These are phyloP conservation scores for Neostethus bicornis DNA, from an alignment of 2,797 vertebrate species.

Conservation along the genomic window DNA sequence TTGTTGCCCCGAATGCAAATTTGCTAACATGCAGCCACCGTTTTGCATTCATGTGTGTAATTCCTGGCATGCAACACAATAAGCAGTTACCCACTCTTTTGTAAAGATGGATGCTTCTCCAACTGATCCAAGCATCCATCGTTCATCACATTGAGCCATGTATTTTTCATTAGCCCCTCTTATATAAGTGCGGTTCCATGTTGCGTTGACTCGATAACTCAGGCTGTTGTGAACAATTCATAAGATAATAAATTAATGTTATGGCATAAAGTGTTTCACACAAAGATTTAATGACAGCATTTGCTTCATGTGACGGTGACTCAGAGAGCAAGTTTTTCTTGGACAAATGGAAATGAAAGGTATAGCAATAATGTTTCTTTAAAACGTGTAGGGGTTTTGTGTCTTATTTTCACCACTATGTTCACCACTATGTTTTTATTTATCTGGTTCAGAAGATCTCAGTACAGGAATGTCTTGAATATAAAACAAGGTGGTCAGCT, in stretches of 20 bases:
- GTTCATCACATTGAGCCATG: conserved; percentile 21
- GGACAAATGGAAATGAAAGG: conserved; percentile 47
- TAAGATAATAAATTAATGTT: conserved; percentile 53
- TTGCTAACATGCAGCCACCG: conserved; percentile 7
- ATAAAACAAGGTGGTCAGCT: neutral
- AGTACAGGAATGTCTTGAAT: conserved; percentile 5
- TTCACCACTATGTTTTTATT: conserved; percentile 27
- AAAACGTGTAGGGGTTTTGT: conserved; percentile 17
- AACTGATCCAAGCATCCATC: conserved; percentile 16
- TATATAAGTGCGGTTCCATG: conserved; percentile 29
- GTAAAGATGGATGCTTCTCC: conserved; percentile 28
- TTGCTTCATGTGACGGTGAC: conserved; percentile 28
- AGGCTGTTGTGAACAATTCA: conserved; percentile 47
- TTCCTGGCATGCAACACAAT: conserved; percentile 8
- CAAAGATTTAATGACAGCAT: conserved; percentile 46
- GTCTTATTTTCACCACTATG: neutral
- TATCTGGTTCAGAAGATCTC: conserved; percentile 16
- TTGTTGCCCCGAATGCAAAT: neutral
- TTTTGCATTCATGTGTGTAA: conserved; percentile 19
- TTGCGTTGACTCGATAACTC: conserved; percentile 44
- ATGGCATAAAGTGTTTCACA: conserved; percentile 35
- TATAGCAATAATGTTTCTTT: conserved; percentile 26
- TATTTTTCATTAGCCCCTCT: conserved; percentile 12
- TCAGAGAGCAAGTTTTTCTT: conserved; percentile 13
- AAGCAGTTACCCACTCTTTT: neutral